These are phyloP conservation scores for Danionella dracula DNA, from an alignment of 2,797 vertebrate genomes.

Conservation along the genomic window DNA sequence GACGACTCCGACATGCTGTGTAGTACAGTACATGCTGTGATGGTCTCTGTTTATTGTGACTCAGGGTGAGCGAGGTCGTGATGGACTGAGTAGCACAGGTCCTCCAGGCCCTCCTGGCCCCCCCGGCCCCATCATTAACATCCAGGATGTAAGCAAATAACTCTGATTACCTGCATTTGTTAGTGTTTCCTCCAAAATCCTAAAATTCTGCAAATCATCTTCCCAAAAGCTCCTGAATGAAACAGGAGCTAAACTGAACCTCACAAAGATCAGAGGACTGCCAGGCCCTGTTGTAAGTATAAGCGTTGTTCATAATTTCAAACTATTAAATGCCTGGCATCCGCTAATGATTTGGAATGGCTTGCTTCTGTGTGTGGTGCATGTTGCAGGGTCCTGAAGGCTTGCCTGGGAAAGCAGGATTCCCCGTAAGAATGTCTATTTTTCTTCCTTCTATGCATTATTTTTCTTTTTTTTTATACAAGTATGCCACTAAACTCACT, in stretches of 20 bases:
- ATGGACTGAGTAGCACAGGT: constrained; percentile 72
- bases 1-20: not conserved
- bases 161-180: constrained; percentile 18
- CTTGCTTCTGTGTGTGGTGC: constrained; percentile 19
- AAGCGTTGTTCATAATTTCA: not conserved
- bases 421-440: constrained; percentile 76
- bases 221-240: constrained; percentile 72
- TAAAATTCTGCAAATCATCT: not conserved
- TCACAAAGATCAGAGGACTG: constrained; percentile 72
- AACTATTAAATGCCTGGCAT: not conserved
- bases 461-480: no score
- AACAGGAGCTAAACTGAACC: constrained; percentile 69
- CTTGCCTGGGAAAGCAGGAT: constrained; percentile 80
- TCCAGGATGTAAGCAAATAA: constrained; percentile 62
- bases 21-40: not conserved
- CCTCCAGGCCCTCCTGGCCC: constrained; percentile 78
- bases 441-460: no score
- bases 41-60: not conserved
- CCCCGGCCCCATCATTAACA: constrained; percentile 63
- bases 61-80: constrained; percentile 78
- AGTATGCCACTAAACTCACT: no score
- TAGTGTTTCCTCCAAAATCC: not conserved
- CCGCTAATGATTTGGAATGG: not conserved
- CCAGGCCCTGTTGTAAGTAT: constrained; percentile 70
- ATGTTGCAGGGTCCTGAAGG: constrained; percentile 81